These are phyloP conservation scores for Tringa solitaria DNA, from an alignment of 2,113 vertebrate species.

Conservation along the genomic window DNA sequence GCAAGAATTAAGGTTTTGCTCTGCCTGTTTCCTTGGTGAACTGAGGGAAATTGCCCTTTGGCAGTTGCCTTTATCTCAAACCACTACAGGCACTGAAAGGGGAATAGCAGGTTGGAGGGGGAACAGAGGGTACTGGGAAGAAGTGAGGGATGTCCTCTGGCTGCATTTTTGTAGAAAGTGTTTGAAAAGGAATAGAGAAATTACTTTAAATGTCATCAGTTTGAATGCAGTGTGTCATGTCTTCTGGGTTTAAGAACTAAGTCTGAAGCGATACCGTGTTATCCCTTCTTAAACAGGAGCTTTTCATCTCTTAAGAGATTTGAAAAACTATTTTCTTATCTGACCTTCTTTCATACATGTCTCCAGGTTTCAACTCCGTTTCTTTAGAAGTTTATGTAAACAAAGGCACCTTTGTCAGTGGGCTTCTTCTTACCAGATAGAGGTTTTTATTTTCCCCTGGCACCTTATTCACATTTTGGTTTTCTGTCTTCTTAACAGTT, in stretches of 20 bases:
- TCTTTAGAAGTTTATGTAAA: conserved; percentile 32
- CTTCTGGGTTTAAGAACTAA: conserved; percentile 37
- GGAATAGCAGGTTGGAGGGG: neutral
- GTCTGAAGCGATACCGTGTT: neutral
- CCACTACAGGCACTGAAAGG: neutral
- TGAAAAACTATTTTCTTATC: conserved; percentile 17
- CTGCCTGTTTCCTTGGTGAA: neutral
- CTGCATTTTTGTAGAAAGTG: conserved; percentile 23
- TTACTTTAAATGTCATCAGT: conserved; percentile 55
- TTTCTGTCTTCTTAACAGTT: neutral
- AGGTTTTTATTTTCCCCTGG: neutral
- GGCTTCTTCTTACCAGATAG: neutral
- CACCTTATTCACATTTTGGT: neutral
- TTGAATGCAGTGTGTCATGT: neutral
- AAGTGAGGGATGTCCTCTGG: conserved; percentile 24
- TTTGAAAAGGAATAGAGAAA: neutral
- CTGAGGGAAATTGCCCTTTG: conserved; percentile 22
- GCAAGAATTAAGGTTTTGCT: neutral
- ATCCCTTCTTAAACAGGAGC: conserved; percentile 3
- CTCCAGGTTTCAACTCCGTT: neutral
- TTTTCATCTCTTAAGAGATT: conserved; percentile 20
- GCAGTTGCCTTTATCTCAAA: conserved; percentile 34
- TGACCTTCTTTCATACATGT: conserved; percentile 6
- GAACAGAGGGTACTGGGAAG: neutral
- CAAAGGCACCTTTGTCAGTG: neutral